Evolutionary conservation across 2,888 invertebrate species (phyloP).

Genomic region (Crematogaster levior): DNA sequence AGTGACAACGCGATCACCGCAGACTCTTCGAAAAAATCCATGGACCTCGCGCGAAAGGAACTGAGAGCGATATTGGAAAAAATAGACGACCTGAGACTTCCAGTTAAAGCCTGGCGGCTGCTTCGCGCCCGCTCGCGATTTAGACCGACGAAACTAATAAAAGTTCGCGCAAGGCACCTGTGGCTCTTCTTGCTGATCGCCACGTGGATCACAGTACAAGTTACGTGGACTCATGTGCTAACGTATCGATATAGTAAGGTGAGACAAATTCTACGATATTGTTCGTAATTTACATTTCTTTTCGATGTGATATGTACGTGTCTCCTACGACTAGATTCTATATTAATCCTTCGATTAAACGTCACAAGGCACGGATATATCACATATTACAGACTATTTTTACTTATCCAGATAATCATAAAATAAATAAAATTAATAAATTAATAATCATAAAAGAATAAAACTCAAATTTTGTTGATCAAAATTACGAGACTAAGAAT

Average conservation of each 20-base stretch:
- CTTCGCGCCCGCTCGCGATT: slow-evolving; percentile 66
- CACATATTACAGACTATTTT: not conserved
- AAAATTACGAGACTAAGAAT: not conserved
- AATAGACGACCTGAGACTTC: slow-evolving; percentile 66
- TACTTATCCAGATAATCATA: not conserved
- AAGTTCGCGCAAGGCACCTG: slow-evolving; percentile 62
- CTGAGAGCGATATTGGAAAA: slow-evolving; percentile 71
- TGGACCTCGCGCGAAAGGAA: slow-evolving; percentile 75
- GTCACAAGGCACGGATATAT: not conserved
- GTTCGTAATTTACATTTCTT: not conserved
- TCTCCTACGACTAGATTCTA: not conserved
- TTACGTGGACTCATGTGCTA: slow-evolving; percentile 60
- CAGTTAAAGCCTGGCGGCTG: slow-evolving; percentile 62
- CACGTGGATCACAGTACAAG: slow-evolving; percentile 67
- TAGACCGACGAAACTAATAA: slow-evolving; percentile 53
- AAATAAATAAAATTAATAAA: no score
- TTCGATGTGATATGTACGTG: not conserved
- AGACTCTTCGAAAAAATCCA: slow-evolving; percentile 63
- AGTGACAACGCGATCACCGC: slow-evolving; percentile 54
- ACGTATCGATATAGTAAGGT: slow-evolving; percentile 69
- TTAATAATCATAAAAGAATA: not conserved
- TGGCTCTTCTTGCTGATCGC: slow-evolving; percentile 66
- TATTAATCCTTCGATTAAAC: not conserved
- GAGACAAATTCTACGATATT: slow-evolving; percentile 25
- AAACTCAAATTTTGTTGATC: not conserved